Evolutionary conservation across 2,113 vertebrate genomes (phyloP), one percentile per base, ranked within the genome.

Genomic region (Salvelinus sp.): DNA sequence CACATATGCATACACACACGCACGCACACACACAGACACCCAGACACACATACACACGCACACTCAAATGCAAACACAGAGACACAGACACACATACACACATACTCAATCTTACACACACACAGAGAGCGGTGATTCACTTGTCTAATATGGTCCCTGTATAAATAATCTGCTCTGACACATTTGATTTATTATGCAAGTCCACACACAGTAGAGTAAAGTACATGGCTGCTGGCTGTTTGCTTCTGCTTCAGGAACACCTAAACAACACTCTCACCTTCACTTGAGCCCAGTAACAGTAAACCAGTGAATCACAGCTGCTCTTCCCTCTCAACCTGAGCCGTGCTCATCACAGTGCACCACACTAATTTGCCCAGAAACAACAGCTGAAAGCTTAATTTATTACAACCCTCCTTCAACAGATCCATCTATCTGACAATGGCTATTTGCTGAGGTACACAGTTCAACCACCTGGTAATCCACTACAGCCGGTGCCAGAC

Each of bases 161-260:
- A 85, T 88, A 89, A 89, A 89, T 89, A 88, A 90, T 89, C 82
- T 76, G 80, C 76, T 83, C 16, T 74, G 88, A 91, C 87, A 86
- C 75, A 54, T 89, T 85, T 90, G 88, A 91, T 91, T 90, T 89
- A 92, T 91, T 86, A 91, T 73, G 80, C 77, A 87, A 82, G 85
- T 54, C 16, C 13, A 18, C 82, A 60, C 75, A 54, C 50, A 18
- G 50, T 54, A 54, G 14, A 54, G 50, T 54, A 54, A 13, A 18
- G 50, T 18, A 54, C 16, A 18, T 14, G 50, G 50, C 50, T 54
- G 50, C 50, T 54, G 50, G 50, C 86, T 75, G 77, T 87, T 83
- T 82, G 83, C 78, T 33, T 58, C 81, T 80, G 87, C 76, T 69
- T 87, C 79, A 83, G 85, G 77, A 73, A 72, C 72, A 63, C 76